phyloP scores from a whole-genome alignment of 2,113 vertebrate species.

The Varanus salvator region DNA sequence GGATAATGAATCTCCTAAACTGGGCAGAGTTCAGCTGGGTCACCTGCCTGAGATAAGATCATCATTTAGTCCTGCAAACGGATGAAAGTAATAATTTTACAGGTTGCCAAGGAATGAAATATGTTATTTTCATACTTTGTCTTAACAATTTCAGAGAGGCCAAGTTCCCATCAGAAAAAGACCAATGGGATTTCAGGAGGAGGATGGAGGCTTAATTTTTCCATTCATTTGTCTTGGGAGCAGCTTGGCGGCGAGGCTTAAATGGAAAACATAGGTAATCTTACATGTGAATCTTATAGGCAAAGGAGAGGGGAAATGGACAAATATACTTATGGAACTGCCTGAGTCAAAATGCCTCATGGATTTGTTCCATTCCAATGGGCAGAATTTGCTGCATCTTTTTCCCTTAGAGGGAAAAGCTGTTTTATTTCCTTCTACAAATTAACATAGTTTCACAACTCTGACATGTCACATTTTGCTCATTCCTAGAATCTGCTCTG shows the following conservation, averaged over 20 bases:
- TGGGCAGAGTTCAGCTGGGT: slow-evolving; percentile 28
- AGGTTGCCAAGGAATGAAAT: slow-evolving; percentile 40
- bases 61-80: slow-evolving; percentile 28
- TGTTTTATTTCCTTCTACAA: slow-evolving; percentile 22
- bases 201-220: slow-evolving; percentile 41
- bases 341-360: slow-evolving; percentile 40
- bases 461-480: slow-evolving; percentile 4
- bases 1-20: slow-evolving; percentile 31
- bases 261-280: slow-evolving; percentile 51
- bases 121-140: slow-evolving; percentile 51
- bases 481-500: background rate
- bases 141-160: slow-evolving; percentile 35
- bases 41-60: slow-evolving; percentile 36
- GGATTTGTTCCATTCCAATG: slow-evolving; percentile 33
- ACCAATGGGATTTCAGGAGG: slow-evolving; percentile 36
- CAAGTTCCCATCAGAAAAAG: slow-evolving; percentile 37
- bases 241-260: slow-evolving; percentile 40
- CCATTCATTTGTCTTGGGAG: slow-evolving; percentile 38
- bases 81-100: slow-evolving; percentile 37
- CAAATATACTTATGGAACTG: slow-evolving; percentile 48
- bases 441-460: slow-evolving; percentile 23
- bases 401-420: slow-evolving; percentile 27
- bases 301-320: slow-evolving; percentile 44
- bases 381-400: slow-evolving; percentile 21
- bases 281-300: slow-evolving; percentile 55